Evolutionary conservation across 2,888 invertebrate species (phyloP).

Genomic region (Agrotis puta): DNA sequence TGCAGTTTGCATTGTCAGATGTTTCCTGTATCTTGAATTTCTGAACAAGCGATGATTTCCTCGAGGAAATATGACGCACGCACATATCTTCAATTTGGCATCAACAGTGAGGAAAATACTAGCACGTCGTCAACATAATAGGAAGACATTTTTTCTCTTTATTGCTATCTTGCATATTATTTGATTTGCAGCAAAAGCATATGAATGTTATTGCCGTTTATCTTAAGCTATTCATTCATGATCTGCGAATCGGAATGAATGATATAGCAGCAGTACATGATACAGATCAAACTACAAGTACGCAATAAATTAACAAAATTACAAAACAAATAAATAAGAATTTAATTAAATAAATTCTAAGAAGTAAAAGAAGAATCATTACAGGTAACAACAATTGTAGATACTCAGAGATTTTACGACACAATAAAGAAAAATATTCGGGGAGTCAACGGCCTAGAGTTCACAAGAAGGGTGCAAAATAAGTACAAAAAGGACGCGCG

Average conservation of each 20-base stretch:
- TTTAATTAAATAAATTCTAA: constrained; percentile 27
- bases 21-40: constrained; percentile 59
- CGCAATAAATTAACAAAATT: constrained; percentile 14
- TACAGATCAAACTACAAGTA: constrained; percentile 3
- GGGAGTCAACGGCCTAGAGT: constrained; percentile 77
- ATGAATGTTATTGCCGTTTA: constrained; percentile 16
- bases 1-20: constrained; percentile 43
- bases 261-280: constrained; percentile 12
- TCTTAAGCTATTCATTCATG: neutral
- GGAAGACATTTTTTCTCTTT: constrained; percentile 38
- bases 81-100: constrained; percentile 61
- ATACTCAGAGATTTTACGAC: constrained; percentile 69
- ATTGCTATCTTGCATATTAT: constrained; percentile 45
- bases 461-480: constrained; percentile 76
- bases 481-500: constrained; percentile 73
- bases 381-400: constrained; percentile 70
- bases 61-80: constrained; percentile 61
- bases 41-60: constrained; percentile 55
- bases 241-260: neutral
- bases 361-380: constrained; percentile 48
- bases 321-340: constrained; percentile 31
- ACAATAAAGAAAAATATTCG: constrained; percentile 71
- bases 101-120: constrained; percentile 58
- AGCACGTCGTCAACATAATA: constrained; percentile 44
- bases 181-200: constrained; percentile 37